These are phyloP conservation scores for Macrosoma leucophasiata DNA, from an alignment of 2,888 invertebrate species.

Conservation along the genomic window DNA sequence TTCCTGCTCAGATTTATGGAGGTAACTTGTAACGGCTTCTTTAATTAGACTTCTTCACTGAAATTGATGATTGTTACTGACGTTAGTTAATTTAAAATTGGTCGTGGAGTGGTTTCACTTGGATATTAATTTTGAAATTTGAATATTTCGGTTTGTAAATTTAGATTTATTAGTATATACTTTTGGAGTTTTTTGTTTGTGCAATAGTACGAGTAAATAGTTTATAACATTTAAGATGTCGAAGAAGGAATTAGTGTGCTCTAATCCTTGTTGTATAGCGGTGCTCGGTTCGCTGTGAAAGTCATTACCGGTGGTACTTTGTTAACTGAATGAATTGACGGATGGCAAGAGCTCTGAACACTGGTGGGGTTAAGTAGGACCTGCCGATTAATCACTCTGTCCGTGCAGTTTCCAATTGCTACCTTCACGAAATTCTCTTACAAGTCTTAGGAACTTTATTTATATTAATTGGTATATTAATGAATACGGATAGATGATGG, in stretches of 20 bases:
- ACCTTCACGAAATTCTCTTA: constrained; percentile 61
- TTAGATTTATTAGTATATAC: no score
- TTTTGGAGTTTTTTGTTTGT: no score
- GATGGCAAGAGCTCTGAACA: constrained; percentile 68
- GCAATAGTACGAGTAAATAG: no score
- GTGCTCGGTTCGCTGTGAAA: constrained; percentile 54
- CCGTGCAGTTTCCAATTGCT: constrained; percentile 68
- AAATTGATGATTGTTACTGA: constrained; percentile 72
- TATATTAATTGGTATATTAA: no score
- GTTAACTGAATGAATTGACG: constrained; percentile 75
- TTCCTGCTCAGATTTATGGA: constrained; percentile 70
- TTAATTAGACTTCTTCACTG: constrained; percentile 72
- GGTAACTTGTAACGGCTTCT: constrained; percentile 74
- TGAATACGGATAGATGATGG: no score
- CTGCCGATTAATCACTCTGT: constrained; percentile 73
- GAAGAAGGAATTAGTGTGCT: constrained; percentile 10
- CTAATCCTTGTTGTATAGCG: constrained; percentile 37
- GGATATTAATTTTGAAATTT: constrained; percentile 25
- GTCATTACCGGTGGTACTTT: constrained; percentile 71
- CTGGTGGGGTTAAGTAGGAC: constrained; percentile 71
- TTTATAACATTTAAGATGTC: no score
- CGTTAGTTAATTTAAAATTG: constrained; percentile 59
- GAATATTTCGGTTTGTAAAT: background rate
- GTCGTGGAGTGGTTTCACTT: constrained; percentile 42
- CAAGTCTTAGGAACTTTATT: no score